phyloP scores from a whole-genome alignment of 2,113 vertebrate species.

The Xyliphius kryptos region DNA sequence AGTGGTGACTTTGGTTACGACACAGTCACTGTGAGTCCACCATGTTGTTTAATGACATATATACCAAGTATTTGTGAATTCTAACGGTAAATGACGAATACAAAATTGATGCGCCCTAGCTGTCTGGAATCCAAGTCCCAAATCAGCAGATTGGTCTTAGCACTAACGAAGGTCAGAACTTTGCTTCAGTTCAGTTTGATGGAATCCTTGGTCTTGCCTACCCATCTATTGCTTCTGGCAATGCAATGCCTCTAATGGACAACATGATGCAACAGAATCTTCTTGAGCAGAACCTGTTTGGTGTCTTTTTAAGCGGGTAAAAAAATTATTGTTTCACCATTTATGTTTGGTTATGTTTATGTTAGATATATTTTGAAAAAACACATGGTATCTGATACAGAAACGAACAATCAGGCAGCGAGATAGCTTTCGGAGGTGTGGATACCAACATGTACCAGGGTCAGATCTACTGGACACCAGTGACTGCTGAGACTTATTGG shows the following conservation, averaged over 20 bases:
- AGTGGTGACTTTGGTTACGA: slow-evolving; percentile 55
- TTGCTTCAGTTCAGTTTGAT: slow-evolving; percentile 49
- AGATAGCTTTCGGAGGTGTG: slow-evolving; percentile 49
- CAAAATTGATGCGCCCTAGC: slow-evolving; percentile 42
- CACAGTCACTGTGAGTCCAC: slow-evolving; percentile 49
- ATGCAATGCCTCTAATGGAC: slow-evolving; percentile 50
- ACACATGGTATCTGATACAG: not conserved
- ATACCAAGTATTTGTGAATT: too few species aligned
- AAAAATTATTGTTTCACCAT: not conserved
- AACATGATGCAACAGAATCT: slow-evolving; percentile 50
- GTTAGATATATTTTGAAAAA: too few species aligned
- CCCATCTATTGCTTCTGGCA: slow-evolving; percentile 43
- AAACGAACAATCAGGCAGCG: slow-evolving; percentile 45
- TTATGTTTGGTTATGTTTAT: too few species aligned
- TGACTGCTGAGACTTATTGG: slow-evolving; percentile 52
- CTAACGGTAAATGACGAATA: not conserved
- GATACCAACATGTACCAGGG: slow-evolving; percentile 46
- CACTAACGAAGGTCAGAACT: slow-evolving; percentile 48
- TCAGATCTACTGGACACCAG: slow-evolving; percentile 52
- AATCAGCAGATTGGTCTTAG: slow-evolving; percentile 56
- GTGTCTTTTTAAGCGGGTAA: slow-evolving; percentile 46
- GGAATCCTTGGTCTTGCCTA: slow-evolving; percentile 53
- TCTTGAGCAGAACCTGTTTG: slow-evolving; percentile 39
- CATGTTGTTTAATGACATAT: not conserved
- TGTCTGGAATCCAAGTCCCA: slow-evolving; percentile 56